Base-by-base conservation (phyloP, 1,140 invertebrate genomes). In the Pantala flavescens region DNA sequence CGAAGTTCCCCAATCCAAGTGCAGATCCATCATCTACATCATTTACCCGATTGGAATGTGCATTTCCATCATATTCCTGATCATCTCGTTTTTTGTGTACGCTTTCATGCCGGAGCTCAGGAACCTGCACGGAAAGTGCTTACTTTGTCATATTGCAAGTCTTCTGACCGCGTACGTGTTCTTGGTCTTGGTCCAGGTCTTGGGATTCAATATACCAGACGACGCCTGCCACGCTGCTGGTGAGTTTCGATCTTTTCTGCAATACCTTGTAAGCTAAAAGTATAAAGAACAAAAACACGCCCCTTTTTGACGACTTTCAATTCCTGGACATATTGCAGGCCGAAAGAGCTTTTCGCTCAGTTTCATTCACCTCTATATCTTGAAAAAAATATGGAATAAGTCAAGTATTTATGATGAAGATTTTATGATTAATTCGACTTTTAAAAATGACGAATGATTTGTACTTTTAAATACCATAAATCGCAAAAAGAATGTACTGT, bases 71-170 rank as follows among this genome's bases (percentile, higher is more conserved):
- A 88, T 90, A 0, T 92, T 92, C 77, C 84, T 92, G 24, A 75
- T 90, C 36, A 83, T 86, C 0, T 92, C 91, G 1, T 88, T 93
- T 72, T 74, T 90, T 43, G 89, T 92, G 0, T 93, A 93, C 79
- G 86, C 88, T 0, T 81, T 89, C 24, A 86, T 91, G 42, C 87
- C 88, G 0, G 90, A 93, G 73, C 79, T 91, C 21, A 79, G 87
- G 12, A 93, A 91, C 80, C 83, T 92, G 14, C 91, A 92, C 75
- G 90, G 91, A 0, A 87, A 88, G 80, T 90, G 88, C 0, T 80
- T 92, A 9, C 90, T 92, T 86, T 89, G 88, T 75, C 91, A 92
- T 78, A 87, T 91, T 0, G 80, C 84, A 2, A 86, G 86, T 0
- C 82, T 93, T 0, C 81, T 89, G 42, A 77, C 86, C 0, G 88